Conservation (phyloP, 2,113 vertebrate genomes). For the Ciconia boyciana region DNA sequence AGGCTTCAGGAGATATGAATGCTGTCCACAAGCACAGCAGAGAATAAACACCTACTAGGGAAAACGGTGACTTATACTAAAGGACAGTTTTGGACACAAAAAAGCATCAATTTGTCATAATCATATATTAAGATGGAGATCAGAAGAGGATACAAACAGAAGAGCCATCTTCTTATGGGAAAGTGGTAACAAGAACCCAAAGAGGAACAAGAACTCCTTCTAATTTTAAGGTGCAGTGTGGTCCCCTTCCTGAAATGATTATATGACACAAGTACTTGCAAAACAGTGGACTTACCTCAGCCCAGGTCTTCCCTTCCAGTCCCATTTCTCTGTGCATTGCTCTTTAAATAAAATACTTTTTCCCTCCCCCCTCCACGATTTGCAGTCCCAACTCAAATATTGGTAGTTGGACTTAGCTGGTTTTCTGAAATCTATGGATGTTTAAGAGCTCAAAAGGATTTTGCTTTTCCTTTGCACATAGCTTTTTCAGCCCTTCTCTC, state of each 20-base stretch:
- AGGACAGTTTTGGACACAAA: background rate
- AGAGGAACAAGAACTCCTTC: background rate
- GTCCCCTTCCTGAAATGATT: background rate
- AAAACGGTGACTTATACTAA: background rate
- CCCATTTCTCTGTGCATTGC: background rate
- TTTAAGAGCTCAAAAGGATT: background rate
- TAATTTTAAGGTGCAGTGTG: background rate
- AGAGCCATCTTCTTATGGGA: background rate
- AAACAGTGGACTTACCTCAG: background rate
- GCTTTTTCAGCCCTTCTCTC: background rate
- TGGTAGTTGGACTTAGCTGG: background rate
- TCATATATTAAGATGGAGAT: background rate
- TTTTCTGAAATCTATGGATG: background rate
- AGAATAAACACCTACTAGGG: background rate
- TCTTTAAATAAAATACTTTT: background rate
- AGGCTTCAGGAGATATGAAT: background rate
- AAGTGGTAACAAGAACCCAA: background rate
- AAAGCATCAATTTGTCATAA: background rate
- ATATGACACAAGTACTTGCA: background rate
- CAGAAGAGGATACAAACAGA: background rate
- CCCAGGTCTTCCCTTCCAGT: background rate
- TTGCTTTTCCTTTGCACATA: background rate
- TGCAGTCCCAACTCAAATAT: background rate
- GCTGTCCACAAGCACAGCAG: background rate
- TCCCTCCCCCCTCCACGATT: fast-evolving